Conservation (phyloP, 2,888 invertebrate genomes). For the Erebia aethiops region DNA sequence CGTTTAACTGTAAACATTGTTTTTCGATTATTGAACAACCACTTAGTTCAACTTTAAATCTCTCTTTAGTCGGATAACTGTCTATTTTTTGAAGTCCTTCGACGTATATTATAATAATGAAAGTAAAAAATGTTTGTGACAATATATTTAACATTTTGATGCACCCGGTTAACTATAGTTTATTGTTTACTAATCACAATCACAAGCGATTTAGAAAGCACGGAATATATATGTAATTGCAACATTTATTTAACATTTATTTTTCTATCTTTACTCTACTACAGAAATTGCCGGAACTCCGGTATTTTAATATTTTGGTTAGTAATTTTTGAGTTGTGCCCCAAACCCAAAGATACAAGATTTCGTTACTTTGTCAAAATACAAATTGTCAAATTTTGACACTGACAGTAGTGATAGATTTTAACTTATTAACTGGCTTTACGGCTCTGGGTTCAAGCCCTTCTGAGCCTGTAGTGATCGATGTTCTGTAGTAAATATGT, state of each 20-base stretch:
- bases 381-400: too few species aligned
- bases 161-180: slow-evolving; percentile 44
- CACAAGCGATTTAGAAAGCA: neutral
- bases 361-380: too few species aligned
- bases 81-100: slow-evolving; percentile 55
- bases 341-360: too few species aligned
- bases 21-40: slow-evolving; percentile 69
- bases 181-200: slow-evolving; percentile 8
- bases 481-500: too few species aligned
- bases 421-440: too few species aligned
- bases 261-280: neutral
- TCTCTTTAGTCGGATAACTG: slow-evolving; percentile 55
- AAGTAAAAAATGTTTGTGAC: slow-evolving; percentile 24
- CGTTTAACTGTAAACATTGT: slow-evolving; percentile 69
- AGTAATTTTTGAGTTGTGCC: too few species aligned
- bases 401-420: too few species aligned
- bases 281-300: neutral
- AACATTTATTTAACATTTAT: slow-evolving; percentile 7
- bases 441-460: too few species aligned
- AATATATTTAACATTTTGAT: slow-evolving; percentile 59
- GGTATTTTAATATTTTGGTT: too few species aligned
- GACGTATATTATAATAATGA: slow-evolving; percentile 44
- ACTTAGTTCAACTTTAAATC: slow-evolving; percentile 61
- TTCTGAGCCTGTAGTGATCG: too few species aligned
- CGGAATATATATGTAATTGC: neutral